A percentile compares a stretch with the other conserved stretches of the same genome.
phyloP scores from a whole-genome alignment of 2,113 vertebrate species.

The Gallinago media region DNA sequence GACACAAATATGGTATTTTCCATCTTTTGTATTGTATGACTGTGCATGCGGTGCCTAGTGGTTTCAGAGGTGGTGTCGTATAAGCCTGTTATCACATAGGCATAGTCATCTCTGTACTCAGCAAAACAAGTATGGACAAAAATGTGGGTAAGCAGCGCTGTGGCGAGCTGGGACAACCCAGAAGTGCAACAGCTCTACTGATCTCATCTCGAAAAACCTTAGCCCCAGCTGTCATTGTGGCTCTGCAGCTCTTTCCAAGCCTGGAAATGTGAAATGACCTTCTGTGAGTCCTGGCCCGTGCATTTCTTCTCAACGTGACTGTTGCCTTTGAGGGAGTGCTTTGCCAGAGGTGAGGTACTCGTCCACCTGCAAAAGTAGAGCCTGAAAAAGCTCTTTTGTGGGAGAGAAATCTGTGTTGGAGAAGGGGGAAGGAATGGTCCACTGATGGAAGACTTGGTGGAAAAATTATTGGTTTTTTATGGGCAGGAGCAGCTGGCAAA shows the following conservation, averaged over 20 bases:
- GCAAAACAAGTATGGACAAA: not conserved
- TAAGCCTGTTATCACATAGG: not conserved
- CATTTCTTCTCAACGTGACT: rapidly evolving
- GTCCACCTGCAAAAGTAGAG: not conserved
- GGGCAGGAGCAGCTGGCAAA: not conserved
- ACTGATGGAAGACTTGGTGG: not conserved
- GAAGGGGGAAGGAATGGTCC: rapidly evolving
- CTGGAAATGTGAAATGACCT: not conserved
- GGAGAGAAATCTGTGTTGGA: not conserved
- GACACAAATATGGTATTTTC: not conserved
- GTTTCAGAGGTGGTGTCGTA: not conserved
- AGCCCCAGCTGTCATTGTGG: not conserved
- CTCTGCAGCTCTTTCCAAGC: not conserved
- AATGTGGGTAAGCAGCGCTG: not conserved
- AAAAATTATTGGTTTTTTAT: not conserved
- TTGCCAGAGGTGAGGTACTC: not conserved
- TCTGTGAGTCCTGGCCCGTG: not conserved
- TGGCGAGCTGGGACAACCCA: not conserved
- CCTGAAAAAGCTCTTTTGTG: not conserved
- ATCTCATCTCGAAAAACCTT: not conserved
- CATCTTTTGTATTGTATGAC: not conserved
- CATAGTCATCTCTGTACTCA: not conserved
- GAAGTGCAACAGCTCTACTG: not conserved
- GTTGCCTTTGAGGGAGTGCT: rapidly evolving
- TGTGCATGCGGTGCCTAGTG: not conserved